Evolutionary conservation across 1,140 invertebrate genomes (phyloP).

Genomic region (Adoxophyes honmai): DNA sequence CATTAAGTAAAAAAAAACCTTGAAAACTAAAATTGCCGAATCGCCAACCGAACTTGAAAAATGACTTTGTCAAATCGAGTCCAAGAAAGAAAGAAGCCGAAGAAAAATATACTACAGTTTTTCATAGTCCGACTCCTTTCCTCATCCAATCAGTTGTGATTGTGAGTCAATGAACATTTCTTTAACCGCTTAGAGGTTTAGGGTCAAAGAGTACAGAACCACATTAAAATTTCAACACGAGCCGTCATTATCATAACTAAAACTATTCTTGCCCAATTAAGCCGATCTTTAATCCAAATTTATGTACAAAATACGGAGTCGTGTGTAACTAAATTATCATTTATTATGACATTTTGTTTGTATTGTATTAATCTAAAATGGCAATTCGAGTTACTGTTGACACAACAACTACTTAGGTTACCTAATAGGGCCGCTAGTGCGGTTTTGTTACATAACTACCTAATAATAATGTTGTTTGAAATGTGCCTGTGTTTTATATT

Average conservation of each 20-base stretch:
- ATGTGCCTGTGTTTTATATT: no score
- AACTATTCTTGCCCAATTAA: not conserved
- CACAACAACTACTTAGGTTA: not conserved
- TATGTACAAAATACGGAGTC: not conserved
- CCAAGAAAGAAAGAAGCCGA: no score
- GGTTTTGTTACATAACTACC: not conserved
- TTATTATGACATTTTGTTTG: conserved; percentile 13
- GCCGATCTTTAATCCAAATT: not conserved
- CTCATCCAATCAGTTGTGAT: no score
- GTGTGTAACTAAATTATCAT: not conserved
- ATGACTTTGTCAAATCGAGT: no score
- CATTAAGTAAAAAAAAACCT: no score
- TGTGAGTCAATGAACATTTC: no score
- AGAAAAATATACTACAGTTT: no score
- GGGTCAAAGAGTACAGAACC: not conserved
- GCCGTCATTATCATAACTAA: not conserved
- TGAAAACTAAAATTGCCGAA: no score
- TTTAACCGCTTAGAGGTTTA: not conserved
- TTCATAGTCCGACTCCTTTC: no score
- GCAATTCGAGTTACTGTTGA: conserved; percentile 7
- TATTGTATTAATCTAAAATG: conserved; percentile 2
- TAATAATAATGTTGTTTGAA: no score
- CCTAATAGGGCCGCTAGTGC: not conserved
- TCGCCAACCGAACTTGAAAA: no score
- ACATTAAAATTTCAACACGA: not conserved